These are phyloP conservation scores for Zaprionus kolodkinae DNA, from an alignment of 1,140 invertebrate species.

Conservation along the genomic window DNA sequence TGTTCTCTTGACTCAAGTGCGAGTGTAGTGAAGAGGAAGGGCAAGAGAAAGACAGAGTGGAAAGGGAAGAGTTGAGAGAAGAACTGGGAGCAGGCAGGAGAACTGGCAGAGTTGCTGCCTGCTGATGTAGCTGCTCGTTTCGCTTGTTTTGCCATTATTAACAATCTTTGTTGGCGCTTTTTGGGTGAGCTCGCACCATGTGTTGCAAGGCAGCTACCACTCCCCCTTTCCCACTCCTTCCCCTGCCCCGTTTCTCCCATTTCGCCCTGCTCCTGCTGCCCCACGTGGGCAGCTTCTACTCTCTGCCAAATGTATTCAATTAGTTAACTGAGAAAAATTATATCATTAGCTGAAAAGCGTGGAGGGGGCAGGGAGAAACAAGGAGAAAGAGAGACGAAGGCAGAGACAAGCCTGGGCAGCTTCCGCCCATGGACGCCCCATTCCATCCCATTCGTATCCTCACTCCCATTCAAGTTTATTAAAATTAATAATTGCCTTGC, in stretches of 20 bases:
- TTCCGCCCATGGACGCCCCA: not conserved
- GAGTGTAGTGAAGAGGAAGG: conserved; percentile 24
- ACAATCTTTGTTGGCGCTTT: conserved; percentile 79
- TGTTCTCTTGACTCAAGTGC: conserved; percentile 38
- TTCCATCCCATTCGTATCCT: too few relatives aligned
- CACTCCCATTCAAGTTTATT: conserved; percentile 63
- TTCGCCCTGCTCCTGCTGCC: not conserved
- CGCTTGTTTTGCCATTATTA: conserved; percentile 82
- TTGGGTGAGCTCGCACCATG: conserved; percentile 49
- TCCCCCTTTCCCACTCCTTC: not conserved
- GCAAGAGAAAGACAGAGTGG: conserved; percentile 8
- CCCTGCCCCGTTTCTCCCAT: not conserved
- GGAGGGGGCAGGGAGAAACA: not conserved
- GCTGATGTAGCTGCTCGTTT: conserved; percentile 46
- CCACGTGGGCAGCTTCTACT: conserved; percentile 7
- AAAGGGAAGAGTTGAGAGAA: not conserved
- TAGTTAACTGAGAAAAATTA: conserved; percentile 83
- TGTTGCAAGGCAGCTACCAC: conserved; percentile 39
- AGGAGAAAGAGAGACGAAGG: not conserved
- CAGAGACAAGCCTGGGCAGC: conserved; percentile 19
- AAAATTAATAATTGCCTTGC: conserved; percentile 78
- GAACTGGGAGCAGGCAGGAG: not conserved
- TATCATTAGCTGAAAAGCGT: conserved; percentile 68
- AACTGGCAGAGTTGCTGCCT: not conserved
- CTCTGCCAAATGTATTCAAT: conserved; percentile 75